phyloP scores from a whole-genome alignment of 1,140 invertebrate genomes.

The Aphelenchoides fujianensis region DNA sequence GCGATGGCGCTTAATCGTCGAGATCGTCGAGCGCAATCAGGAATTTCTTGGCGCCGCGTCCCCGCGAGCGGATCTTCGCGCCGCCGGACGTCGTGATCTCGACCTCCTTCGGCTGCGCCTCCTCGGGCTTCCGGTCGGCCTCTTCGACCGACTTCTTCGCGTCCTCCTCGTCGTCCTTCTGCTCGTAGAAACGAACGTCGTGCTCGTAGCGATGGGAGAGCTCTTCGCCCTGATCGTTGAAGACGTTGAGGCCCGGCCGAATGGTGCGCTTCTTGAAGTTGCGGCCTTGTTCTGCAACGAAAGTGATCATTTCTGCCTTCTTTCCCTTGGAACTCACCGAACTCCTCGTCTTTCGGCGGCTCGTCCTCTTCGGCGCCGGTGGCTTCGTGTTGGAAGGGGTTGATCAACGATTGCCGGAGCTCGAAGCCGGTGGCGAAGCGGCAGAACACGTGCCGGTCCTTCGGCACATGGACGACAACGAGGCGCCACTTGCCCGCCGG shows the following conservation, averaged over 20 bases:
- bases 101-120: constrained; percentile 21
- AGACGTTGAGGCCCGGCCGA: constrained; percentile 56
- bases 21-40: constrained; percentile 15
- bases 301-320: constrained; percentile 3
- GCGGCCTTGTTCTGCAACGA: not conserved
- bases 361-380: not conserved
- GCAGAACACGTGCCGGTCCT: constrained; percentile 42
- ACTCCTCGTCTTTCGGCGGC: constrained; percentile 6
- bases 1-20: not conserved
- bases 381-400: constrained; percentile 30
- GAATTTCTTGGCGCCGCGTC: constrained; percentile 46
- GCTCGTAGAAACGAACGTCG: constrained; percentile 57
- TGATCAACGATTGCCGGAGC: constrained; percentile 34
- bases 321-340: no score
- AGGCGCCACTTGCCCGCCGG: constrained; percentile 57
- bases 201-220: constrained; percentile 61
- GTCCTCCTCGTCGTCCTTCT: constrained; percentile 15
- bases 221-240: constrained; percentile 55
- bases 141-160: constrained; percentile 26
- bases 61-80: constrained; percentile 40
- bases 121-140: constrained; percentile 4
- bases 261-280: constrained; percentile 32
- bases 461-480: constrained; percentile 49
- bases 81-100: constrained; percentile 26
- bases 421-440: constrained; percentile 46